These are phyloP conservation scores for Limnothrissa miodon DNA, from an alignment of 2,113 vertebrate species.

Conservation along the genomic window DNA sequence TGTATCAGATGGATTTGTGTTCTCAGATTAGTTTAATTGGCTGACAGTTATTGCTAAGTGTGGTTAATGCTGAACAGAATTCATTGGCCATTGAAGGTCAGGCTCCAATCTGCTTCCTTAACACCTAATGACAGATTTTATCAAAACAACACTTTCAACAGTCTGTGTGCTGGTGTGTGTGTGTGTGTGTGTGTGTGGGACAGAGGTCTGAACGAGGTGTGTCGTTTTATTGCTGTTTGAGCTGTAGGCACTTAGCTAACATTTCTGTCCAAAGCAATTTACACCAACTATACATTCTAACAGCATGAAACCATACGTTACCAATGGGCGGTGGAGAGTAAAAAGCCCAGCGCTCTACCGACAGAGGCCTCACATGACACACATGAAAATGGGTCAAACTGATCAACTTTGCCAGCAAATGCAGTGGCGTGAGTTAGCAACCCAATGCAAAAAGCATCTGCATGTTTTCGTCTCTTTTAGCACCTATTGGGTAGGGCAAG, in stretches of 20 bases:
- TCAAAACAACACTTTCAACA: not conserved
- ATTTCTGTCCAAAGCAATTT: not conserved
- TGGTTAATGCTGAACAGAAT: not conserved
- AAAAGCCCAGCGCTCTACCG: not conserved
- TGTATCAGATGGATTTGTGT: not conserved
- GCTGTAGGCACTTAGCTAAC: not conserved
- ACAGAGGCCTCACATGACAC: not conserved
- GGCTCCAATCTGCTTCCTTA: not conserved
- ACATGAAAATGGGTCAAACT: too few species aligned
- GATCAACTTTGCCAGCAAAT: too few species aligned
- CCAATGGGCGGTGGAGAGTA: not conserved
- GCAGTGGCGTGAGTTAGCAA: not conserved
- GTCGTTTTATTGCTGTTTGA: not conserved
- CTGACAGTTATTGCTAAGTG: not conserved
- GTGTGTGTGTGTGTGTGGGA: not conserved
- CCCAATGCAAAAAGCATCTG: not conserved
- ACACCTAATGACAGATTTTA: not conserved
- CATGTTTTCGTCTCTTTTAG: not conserved
- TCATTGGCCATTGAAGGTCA: not conserved
- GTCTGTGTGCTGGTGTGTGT: not conserved
- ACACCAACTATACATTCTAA: not conserved
- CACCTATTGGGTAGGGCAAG: not conserved
- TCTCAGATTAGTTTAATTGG: not conserved
- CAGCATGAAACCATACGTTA: not conserved
- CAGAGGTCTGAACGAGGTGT: not conserved